A percentile compares a stretch with the other conserved stretches of the same genome.
These are phyloP conservation scores for Luscinia megarhynchos DNA, from an alignment of 2,797 vertebrate species.

Conservation along the genomic window DNA sequence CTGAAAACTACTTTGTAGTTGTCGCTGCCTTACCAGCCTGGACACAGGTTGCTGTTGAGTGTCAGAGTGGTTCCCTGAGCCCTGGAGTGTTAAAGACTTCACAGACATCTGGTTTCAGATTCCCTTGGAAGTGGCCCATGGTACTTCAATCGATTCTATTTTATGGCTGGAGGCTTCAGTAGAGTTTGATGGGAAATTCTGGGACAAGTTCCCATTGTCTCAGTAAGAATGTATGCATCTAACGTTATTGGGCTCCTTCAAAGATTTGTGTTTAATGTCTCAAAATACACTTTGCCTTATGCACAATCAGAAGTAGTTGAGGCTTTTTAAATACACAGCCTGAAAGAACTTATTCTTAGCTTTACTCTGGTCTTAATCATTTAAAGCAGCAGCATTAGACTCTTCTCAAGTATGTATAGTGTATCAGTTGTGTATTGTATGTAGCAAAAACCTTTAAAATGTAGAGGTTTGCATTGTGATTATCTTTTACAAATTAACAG, in stretches of 20 bases:
- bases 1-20: background rate
- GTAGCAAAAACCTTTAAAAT: slow-evolving; percentile 25
- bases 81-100: background rate
- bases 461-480: slow-evolving; percentile 9
- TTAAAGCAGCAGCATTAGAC: background rate
- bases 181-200: background rate
- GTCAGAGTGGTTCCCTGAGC: background rate
- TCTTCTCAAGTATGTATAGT: background rate
- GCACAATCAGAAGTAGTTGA: slow-evolving; percentile 2
- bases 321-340: background rate
- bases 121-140: background rate
- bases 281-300: background rate
- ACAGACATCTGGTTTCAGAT: background rate
- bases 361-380: background rate
- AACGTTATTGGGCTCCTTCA: background rate
- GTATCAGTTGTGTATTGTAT: background rate
- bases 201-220: background rate
- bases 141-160: background rate
- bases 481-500: background rate
- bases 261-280: background rate
- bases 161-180: background rate
- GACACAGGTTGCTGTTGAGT: background rate
- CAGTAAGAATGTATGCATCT: background rate
- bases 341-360: slow-evolving; percentile 8
- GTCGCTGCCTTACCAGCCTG: background rate